A percentile compares a stretch with the other conserved stretches of the same genome.
Conservation (phyloP, 1,140 invertebrate genomes). For the Dendrolimus kikuchii region DNA sequence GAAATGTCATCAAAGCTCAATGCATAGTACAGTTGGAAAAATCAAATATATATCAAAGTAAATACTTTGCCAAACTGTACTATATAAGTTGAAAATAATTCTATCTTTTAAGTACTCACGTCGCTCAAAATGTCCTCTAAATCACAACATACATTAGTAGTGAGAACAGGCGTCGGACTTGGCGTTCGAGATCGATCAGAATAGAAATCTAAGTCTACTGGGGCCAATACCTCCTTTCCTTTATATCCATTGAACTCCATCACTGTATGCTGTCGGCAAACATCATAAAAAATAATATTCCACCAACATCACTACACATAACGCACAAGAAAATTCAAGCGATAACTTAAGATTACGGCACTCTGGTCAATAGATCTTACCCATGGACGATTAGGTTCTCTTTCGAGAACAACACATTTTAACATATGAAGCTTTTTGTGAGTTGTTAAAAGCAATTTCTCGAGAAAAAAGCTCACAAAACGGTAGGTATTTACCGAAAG, state of each 20-base stretch:
- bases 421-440: slow-evolving; percentile 18
- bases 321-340: slow-evolving; percentile 7
- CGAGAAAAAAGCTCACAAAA: slow-evolving; percentile 26
- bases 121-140: slow-evolving; percentile 68
- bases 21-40: too few species aligned
- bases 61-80: too few species aligned
- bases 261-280: slow-evolving; percentile 57
- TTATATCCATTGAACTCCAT: slow-evolving; percentile 65
- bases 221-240: slow-evolving; percentile 57
- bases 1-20: too few species aligned
- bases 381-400: slow-evolving; percentile 65
- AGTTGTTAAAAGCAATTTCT: slow-evolving; percentile 15
- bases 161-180: slow-evolving; percentile 49
- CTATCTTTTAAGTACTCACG: slow-evolving; percentile 36
- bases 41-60: too few species aligned
- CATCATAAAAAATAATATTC: slow-evolving; percentile 32
- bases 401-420: slow-evolving; percentile 64
- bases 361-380: slow-evolving; percentile 30
- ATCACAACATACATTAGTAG: slow-evolving; percentile 51
- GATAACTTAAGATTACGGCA: not conserved
- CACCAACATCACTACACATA: slow-evolving; percentile 31
- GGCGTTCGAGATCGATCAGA: slow-evolving; percentile 44
- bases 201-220: slow-evolving; percentile 51
- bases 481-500: slow-evolving; percentile 42
- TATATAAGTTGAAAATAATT: too few species aligned